Evolutionary conservation across 2,888 invertebrate genomes (phyloP).

Genomic region (Calameuta idolon): DNA sequence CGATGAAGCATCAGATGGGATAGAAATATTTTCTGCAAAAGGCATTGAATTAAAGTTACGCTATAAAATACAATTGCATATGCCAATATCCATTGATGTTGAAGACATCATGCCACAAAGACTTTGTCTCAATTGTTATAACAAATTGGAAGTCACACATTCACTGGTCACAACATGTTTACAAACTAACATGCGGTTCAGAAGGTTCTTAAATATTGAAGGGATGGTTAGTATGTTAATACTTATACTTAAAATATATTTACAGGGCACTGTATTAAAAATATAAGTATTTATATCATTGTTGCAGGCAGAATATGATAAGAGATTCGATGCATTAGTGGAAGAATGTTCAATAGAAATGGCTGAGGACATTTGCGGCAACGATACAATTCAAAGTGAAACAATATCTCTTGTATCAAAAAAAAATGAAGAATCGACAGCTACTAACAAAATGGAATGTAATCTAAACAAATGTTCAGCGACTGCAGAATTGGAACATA

Average conservation of each 20-base stretch:
- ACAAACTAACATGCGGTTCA: slow-evolving; percentile 47
- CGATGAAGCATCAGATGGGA: slow-evolving; percentile 33
- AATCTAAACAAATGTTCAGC: slow-evolving; percentile 21
- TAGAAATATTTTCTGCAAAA: slow-evolving; percentile 46
- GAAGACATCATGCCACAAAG: slow-evolving; percentile 46
- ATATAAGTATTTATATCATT: slow-evolving; percentile 3
- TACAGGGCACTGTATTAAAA: not conserved
- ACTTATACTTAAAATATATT: not conserved
- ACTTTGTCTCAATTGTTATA: slow-evolving; percentile 46
- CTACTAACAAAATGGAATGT: slow-evolving; percentile 13
- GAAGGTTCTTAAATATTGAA: slow-evolving; percentile 44
- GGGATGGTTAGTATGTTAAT: slow-evolving; percentile 34
- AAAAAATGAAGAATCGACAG: slow-evolving; percentile 21
- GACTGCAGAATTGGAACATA: slow-evolving; percentile 16
- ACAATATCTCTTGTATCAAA: slow-evolving; percentile 18
- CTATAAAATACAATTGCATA: slow-evolving; percentile 52
- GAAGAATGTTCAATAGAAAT: slow-evolving; percentile 36
- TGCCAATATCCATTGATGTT: slow-evolving; percentile 44
- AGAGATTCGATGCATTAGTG: slow-evolving; percentile 38
- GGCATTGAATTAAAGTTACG: slow-evolving; percentile 42
- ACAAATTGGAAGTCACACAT: slow-evolving; percentile 47
- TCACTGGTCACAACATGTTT: slow-evolving; percentile 43
- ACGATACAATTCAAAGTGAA: slow-evolving; percentile 18
- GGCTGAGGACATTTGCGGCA: slow-evolving; percentile 33
- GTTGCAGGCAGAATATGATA: slow-evolving; percentile 43